phyloP scores from a whole-genome alignment of 2,797 vertebrate genomes.

The Malurus splendens region DNA sequence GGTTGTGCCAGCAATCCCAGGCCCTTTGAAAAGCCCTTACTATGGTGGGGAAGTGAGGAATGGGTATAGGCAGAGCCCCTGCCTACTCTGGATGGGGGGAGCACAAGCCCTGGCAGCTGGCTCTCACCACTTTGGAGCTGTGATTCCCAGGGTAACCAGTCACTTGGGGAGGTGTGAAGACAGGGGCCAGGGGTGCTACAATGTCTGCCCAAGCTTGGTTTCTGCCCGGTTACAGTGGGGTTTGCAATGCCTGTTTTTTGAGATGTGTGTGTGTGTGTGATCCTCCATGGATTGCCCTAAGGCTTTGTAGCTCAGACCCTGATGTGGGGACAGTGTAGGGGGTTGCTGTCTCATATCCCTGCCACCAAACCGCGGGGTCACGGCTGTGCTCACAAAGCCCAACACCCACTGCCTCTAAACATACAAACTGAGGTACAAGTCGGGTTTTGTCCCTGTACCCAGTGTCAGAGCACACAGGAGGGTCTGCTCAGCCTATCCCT shows the following conservation, averaged over 20 bases:
- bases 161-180: background rate
- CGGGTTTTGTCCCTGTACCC: background rate
- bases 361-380: background rate
- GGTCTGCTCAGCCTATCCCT: background rate
- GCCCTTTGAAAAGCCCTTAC: background rate
- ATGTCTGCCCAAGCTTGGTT: background rate
- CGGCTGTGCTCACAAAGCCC: background rate
- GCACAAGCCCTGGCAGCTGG: background rate
- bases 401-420: fast-evolving
- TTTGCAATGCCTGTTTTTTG: background rate
- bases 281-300: background rate
- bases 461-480: background rate
- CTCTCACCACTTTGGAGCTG: background rate
- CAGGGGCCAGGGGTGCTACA: background rate
- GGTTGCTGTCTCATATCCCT: background rate
- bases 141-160: fast-evolving
- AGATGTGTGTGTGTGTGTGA: fast-evolving
- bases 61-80: background rate
- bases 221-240: background rate
- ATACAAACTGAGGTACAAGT: background rate
- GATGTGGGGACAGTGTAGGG: background rate
- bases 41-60: fast-evolving
- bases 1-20: no score
- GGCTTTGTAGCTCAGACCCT: background rate
- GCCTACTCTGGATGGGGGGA: background rate